A percentile compares a stretch with the other conserved stretches of the same genome.
Conservation (phyloP, 2,888 invertebrate species). For the Apocheima hispidaria region DNA sequence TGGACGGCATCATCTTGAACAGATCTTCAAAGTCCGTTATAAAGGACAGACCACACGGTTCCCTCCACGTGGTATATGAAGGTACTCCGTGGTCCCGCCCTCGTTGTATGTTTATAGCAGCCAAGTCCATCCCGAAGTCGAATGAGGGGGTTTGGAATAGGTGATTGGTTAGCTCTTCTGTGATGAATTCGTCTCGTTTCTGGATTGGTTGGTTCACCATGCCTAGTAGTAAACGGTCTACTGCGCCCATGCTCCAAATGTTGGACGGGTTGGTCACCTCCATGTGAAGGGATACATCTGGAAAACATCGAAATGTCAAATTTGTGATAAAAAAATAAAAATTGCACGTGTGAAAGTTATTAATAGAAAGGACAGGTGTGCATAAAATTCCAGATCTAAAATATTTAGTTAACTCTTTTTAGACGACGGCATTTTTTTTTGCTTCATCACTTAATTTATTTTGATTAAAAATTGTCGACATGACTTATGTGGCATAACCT, state of each 20-base stretch:
- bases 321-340: too few species aligned
- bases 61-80: slow-evolving; percentile 92
- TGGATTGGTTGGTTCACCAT: slow-evolving; percentile 92
- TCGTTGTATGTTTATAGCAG: slow-evolving; percentile 94
- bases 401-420: too few species aligned
- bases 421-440: too few species aligned
- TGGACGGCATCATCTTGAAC: slow-evolving; percentile 88
- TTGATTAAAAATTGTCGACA: too few species aligned
- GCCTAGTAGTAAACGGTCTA: slow-evolving; percentile 92
- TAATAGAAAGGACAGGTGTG: too few species aligned
- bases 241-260: slow-evolving; percentile 92
- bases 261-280: slow-evolving; percentile 90
- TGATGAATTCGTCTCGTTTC: slow-evolving; percentile 93
- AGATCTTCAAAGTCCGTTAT: slow-evolving; percentile 90
- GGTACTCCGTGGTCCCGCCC: slow-evolving; percentile 95
- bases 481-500: too few species aligned
- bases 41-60: slow-evolving; percentile 90
- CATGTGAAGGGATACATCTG: slow-evolving; percentile 93
- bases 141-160: slow-evolving; percentile 91
- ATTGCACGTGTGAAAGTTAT: too few species aligned
- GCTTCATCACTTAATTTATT: too few species aligned
- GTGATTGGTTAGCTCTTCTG: slow-evolving; percentile 93
- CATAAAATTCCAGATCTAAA: too few species aligned
- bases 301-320: too few species aligned
- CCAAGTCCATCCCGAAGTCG: slow-evolving; percentile 93